Base-by-base conservation (phyloP, 2,113 vertebrate genomes). In the Sylvietta virens region DNA sequence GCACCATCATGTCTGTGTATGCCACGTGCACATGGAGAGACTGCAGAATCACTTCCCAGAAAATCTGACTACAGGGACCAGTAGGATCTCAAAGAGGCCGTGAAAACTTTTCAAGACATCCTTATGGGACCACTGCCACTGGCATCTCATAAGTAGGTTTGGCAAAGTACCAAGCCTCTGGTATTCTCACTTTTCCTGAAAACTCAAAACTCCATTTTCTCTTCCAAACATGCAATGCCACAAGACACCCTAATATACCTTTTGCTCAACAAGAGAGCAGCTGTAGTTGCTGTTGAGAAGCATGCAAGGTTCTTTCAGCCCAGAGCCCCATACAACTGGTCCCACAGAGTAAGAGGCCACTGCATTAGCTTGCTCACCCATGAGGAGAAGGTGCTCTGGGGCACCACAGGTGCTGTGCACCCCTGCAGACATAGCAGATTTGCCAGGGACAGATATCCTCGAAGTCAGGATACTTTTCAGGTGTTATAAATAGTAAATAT, bases 21-120 rank as follows among this genome's bases (percentile, higher is more conserved):
- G 28, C 21, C 64, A 56, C 0, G 0, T 44, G 35, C 26, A 37
- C 15, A 1, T 10, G 33, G 19, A 31, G 31, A 74, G 44, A 61
- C 17, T 72, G 66, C 50, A 90, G 53, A 93, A 90, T 18, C 40
- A 31, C 37, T 45, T 65, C 39, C 13, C 57, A 65, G 40, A 71
- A 87, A 74, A 87, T 56, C 37, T 72, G 61, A 57, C 31, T 56
- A 7, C 21, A 60, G 57, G 39, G 90, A 57, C 6, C 39, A 69
- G 42, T 1, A 69, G 33, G 18, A 67, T 79, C 50, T 39, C 48
- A 76, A 77, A 84, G 65, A 90, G 23, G 67, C 47, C 39, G 26
- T 7, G 19, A 44, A 71, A 33, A 26, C 35, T 78, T 69, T 72
- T 24, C 53, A 91, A 79, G 33, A n/a, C 18, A 50, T 67, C n/a